Evolutionary conservation across 2,888 invertebrate species (phyloP).

Genomic region (Orgyia antiqua): DNA sequence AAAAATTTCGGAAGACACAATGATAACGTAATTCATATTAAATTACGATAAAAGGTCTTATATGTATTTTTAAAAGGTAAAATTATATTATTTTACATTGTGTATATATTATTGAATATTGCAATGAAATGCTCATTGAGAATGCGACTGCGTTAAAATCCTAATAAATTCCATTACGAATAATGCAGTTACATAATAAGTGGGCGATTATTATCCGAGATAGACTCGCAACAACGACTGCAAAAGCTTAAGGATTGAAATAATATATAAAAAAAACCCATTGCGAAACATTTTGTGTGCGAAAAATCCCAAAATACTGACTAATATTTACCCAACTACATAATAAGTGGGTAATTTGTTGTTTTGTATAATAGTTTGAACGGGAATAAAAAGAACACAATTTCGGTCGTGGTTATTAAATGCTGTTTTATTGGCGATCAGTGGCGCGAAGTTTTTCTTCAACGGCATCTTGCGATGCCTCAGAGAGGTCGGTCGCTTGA

Average conservation of each 20-base stretch:
- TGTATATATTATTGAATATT: conserved; percentile 12
- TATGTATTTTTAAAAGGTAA: too few species aligned
- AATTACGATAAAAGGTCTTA: too few species aligned
- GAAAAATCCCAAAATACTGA: conserved; percentile 30
- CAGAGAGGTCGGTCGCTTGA: conserved; percentile 96
- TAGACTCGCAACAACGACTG: conserved; percentile 25
- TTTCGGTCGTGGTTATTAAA: conserved; percentile 42
- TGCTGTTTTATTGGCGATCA: conserved; percentile 88
- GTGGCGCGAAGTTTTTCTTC: conserved; percentile 96
- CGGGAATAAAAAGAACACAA: neutral
- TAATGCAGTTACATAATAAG: neutral
- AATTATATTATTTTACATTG: conserved; percentile 27
- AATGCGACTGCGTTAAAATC: conserved; percentile 7
- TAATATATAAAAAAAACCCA: conserved; percentile 48
- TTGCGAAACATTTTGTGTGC: conserved; percentile 28
- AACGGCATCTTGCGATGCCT: conserved; percentile 95
- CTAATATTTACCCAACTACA: conserved; percentile 15
- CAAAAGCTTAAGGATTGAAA: conserved; percentile 52
- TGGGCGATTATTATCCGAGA: conserved; percentile 2
- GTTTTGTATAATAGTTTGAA: too few species aligned
- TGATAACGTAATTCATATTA: too few species aligned
- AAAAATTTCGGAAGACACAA: too few species aligned
- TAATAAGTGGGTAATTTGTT: conserved; percentile 1
- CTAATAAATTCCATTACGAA: conserved; percentile 1
- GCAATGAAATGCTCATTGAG: conserved; percentile 33